Conservation (phyloP, 2,797 vertebrate species). For the Peromyscus eremicus region DNA sequence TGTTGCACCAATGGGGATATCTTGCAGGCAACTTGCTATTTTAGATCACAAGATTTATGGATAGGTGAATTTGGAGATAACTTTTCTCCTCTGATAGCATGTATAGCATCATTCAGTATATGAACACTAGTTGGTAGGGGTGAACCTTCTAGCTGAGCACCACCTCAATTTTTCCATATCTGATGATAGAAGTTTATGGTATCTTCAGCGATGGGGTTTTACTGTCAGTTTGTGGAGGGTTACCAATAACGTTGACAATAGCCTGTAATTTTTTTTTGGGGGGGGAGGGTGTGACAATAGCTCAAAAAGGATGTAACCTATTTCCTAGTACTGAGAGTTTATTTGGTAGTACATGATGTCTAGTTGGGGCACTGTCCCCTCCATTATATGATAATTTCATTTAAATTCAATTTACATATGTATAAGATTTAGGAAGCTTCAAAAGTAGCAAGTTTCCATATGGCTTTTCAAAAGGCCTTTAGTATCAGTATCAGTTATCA, state of each 20-base stretch:
- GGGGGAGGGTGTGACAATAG: background rate
- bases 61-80: background rate
- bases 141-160: background rate
- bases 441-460: background rate
- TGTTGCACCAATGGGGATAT: background rate
- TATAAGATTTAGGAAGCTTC: background rate
- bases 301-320: background rate
- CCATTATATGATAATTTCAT: background rate
- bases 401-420: background rate
- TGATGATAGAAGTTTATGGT: background rate
- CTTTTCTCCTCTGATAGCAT: background rate
- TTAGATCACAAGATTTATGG: background rate
- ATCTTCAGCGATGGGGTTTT: background rate
- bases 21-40: background rate
- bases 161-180: background rate
- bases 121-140: background rate
- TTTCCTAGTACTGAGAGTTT: background rate
- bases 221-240: background rate
- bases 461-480: background rate
- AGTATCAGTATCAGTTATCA: background rate
- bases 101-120: background rate
- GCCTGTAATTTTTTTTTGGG: background rate
- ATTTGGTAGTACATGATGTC: background rate
- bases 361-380: background rate
- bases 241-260: background rate